Base-by-base conservation (phyloP, 2,888 invertebrate species). In the Homarus gammarus region DNA sequence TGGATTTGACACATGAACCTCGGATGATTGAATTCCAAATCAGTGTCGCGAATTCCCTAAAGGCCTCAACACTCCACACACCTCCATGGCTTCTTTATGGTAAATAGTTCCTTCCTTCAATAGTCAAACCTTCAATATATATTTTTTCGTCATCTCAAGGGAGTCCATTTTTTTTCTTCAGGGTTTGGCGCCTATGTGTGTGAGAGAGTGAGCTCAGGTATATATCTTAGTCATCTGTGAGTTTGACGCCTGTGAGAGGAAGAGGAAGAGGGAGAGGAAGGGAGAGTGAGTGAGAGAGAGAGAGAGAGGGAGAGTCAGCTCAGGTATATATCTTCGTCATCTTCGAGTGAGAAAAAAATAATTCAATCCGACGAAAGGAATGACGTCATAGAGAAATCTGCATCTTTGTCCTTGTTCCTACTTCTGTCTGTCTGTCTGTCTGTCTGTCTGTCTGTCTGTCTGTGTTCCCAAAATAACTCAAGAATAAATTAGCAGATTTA, bases 1-100 rank as follows among this genome's bases (percentile, higher is more conserved):
- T 89, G 89, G 89, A 89, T 84, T 89, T 89, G 89, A 89, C 84
- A 89, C 89, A 89, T 89, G 89, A 89, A 89, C 84, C 84, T 84
- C 89, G 70, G 78, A 84, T 84, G 84, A 89, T 89, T 89, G 89
- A 89, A 89, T 89, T 84, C 89, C 51, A 84, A 89, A 89, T 89
- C 84, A 78, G 70, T 84, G 84, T 77, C 77, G 64, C 77, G 64
- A 77, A 64, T 85, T 36, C 85, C 61, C 61, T 70, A n/a, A n/a
- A 51, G 40, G 44, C 33, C 78, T 40, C 49, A 44, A 44, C 78
- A 33, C 78, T 38, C 49, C 78, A 44, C 27, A 51, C 49, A n/a
- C 31, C 49, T 51, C n/a, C n/a, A 78, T 44, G 33, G 78, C 51
- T 51, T 51, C 18, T 51, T 78, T 78, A n/a, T 44, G 78, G 51